Evolutionary conservation across 35 echinoderm and acorn worm genomes (phyloP), one percentile per base, ranked within the genome.

Genomic region (Holothuria glaberrima): DNA sequence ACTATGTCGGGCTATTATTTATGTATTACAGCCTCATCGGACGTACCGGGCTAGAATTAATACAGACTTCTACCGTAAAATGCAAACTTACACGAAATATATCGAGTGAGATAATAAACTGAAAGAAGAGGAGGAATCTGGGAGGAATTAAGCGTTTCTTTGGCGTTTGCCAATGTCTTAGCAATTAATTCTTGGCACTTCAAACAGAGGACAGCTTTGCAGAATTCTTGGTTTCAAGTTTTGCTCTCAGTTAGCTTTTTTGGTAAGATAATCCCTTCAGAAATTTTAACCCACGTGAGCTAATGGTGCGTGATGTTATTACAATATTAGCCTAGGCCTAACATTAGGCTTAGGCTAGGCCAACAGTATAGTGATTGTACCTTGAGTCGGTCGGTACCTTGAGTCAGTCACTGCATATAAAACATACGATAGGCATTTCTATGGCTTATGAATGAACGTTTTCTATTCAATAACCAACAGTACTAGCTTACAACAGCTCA

Each of bases 141-240:
- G 85, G 85, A 46, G 85, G 65, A 87, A 70, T 38, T 70, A 32
- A 71, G 65, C 62, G 85, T 87, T 86, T 87, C 85, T 87, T 87
- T 87, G 85, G 85, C 66, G 85, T 87, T 87, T 87, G 85, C 85
- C 85, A 87, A 87, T 87, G 85, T 87, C 85, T 71, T 87, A 67
- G 50, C 46, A 34, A 65, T 29, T 46, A 69, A 69, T 20, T 46
- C 21, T 69, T 36, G 61, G 66, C 22, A 69, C n/a, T 28, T 71
- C 33, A 71, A 69, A 69, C 85, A 87, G 85, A 87, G 85, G 85
- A 71, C 85, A 87, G 85, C 66, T 87, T 87, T 87, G 85, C 85
- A 87, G 85, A 87, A 87, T 27, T 50, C 14, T 67, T 87, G 85
- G 85, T 48, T 70, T 87, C 85, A 87, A 33, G 85, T 87, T 87